phyloP scores from a whole-genome alignment of 1,140 invertebrate species.

The Pantala flavescens region DNA sequence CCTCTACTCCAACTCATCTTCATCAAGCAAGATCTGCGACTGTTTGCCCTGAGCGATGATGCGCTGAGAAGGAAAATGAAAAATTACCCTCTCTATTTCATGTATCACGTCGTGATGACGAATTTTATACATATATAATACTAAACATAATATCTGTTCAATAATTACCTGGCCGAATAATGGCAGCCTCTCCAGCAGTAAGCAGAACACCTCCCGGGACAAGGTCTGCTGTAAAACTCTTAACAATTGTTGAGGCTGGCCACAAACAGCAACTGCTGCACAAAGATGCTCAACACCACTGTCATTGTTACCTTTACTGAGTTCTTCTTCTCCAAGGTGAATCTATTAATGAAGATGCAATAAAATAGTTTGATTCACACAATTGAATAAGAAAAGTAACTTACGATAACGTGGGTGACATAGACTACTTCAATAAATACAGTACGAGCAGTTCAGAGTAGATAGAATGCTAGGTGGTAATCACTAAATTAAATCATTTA shows the following conservation, averaged over 20 bases:
- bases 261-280: conserved; percentile 91
- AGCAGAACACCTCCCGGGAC: conserved; percentile 80
- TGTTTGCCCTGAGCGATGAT: conserved; percentile 29
- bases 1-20: conserved; percentile 33
- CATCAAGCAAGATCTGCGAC: conserved; percentile 32
- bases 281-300: conserved; percentile 87
- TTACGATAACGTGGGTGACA: too few species aligned
- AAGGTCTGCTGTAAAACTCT: conserved; percentile 88
- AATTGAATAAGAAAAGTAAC: too few species aligned
- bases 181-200: conserved; percentile 75
- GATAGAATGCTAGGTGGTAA: too few species aligned
- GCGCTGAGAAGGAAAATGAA: conserved; percentile 16
- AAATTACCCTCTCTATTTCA: too few species aligned
- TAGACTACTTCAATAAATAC: conserved; percentile 18
- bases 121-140: too few species aligned
- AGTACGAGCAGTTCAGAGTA: too few species aligned
- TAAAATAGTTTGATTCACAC: neutral
- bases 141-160: too few species aligned
- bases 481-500: too few species aligned
- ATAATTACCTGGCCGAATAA: conserved; percentile 18
- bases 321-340: conserved; percentile 79
- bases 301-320: conserved; percentile 75
- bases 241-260: conserved; percentile 83
- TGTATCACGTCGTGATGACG: too few species aligned
- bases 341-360: conserved; percentile 40